Conservation (phyloP, 1,140 invertebrate genomes). For the Ceratina japonica region DNA sequence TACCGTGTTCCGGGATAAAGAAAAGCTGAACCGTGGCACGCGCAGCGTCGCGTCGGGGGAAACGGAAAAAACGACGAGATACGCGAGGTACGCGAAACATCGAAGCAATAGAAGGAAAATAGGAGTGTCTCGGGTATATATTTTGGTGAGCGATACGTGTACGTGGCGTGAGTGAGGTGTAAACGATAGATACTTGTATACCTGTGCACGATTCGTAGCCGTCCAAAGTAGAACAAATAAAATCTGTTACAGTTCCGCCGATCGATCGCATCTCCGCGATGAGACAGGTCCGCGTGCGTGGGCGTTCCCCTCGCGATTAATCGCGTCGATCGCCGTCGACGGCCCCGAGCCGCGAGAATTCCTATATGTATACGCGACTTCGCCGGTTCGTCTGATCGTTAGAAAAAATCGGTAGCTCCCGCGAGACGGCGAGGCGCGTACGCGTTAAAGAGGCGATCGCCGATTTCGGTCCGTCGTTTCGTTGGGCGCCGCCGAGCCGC, state of each 20-base stretch:
- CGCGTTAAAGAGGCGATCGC: too few species aligned
- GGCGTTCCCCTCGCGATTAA: too few species aligned
- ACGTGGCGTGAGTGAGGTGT: constrained; percentile 56
- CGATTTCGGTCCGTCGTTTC: too few species aligned
- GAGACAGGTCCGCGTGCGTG: too few species aligned
- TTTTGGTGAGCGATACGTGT: constrained; percentile 48
- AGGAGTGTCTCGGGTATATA: constrained; percentile 39
- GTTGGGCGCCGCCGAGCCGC: too few species aligned
- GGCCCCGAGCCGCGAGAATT: too few species aligned
- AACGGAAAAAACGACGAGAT: too few species aligned
- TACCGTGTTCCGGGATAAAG: neutral
- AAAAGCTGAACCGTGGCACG: neutral
- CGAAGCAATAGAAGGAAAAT: constrained; percentile 33
- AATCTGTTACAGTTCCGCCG: constrained; percentile 62
- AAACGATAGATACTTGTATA: constrained; percentile 58
- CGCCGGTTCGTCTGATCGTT: too few species aligned
- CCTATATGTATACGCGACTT: too few species aligned
- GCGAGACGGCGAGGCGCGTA: too few species aligned
- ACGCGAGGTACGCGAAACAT: constrained; percentile 10
- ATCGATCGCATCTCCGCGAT: constrained; percentile 45
- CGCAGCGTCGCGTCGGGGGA: neutral
- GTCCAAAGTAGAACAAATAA: constrained; percentile 67
- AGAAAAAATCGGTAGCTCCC: too few species aligned
- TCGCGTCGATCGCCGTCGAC: too few species aligned
- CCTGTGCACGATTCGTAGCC: constrained; percentile 66